Percentiles rank a stretch among this genome's conserved stretches.
Evolutionary conservation across 2,888 invertebrate genomes (phyloP).

Genomic region (Meloe dianella): DNA sequence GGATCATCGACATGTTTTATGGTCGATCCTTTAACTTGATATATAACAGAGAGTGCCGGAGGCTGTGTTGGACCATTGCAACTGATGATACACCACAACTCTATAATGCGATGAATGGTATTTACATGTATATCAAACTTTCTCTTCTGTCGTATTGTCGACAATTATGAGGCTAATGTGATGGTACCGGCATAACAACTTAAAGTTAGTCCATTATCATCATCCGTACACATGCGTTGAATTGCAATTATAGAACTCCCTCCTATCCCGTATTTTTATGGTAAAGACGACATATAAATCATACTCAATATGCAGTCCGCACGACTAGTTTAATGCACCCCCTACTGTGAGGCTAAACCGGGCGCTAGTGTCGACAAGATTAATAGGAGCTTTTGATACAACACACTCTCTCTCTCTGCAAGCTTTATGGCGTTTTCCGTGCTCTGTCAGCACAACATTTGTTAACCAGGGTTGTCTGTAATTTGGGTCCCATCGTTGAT

Average conservation of each 20-base stretch:
- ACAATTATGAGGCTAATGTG: neutral
- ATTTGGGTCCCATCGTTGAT: neutral
- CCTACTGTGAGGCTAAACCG: constrained; percentile 25
- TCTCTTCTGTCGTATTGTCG: constrained; percentile 9
- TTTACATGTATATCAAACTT: neutral
- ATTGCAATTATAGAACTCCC: neutral
- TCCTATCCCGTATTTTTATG: neutral
- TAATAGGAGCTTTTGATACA: constrained; percentile 43
- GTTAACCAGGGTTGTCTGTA: constrained; percentile 23
- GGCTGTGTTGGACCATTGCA: constrained; percentile 25
- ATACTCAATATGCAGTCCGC: constrained; percentile 38
- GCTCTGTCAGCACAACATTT: constrained; percentile 42
- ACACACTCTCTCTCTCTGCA: constrained; percentile 22
- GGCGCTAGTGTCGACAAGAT: constrained; percentile 45
- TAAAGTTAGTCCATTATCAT: constrained; percentile 27
- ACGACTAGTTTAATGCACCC: constrained; percentile 33
- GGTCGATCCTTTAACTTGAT: constrained; percentile 35
- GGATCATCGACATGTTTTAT: constrained; percentile 40
- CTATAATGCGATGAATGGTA: neutral
- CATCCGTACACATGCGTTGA: constrained; percentile 14
- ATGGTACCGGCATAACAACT: constrained; percentile 26
- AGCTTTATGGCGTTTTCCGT: constrained; percentile 47
- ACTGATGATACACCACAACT: neutral
- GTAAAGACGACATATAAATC: constrained; percentile 8
- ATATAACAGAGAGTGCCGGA: constrained; percentile 31